phyloP scores from a whole-genome alignment of 2,113 vertebrate genomes.

The Alectura lathami region DNA sequence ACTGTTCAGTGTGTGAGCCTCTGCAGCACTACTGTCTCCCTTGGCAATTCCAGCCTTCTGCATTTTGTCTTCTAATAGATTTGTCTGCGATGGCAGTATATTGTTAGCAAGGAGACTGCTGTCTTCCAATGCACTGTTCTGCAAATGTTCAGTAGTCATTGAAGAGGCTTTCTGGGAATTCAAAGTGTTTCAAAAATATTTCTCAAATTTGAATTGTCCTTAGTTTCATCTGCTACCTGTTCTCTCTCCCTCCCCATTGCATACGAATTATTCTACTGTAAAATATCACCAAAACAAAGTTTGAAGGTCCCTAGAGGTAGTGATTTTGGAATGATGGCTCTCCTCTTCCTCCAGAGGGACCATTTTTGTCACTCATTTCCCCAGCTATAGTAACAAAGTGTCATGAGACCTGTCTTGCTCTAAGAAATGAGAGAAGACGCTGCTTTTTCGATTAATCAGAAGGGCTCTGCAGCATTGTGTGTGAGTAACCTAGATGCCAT shows the following conservation, averaged over 20 bases:
- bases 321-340: not conserved
- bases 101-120: not conserved
- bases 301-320: not conserved
- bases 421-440: not conserved
- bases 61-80: not conserved
- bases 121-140: not conserved
- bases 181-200: not conserved
- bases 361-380: not conserved
- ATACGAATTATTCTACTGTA: not conserved
- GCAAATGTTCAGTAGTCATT: not conserved
- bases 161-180: not conserved
- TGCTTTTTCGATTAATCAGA: not conserved
- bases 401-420: not conserved
- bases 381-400: not conserved
- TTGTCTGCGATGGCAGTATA: not conserved
- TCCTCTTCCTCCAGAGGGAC: not conserved
- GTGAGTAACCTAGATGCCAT: not conserved
- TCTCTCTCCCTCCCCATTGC: not conserved
- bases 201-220: not conserved
- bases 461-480: not conserved
- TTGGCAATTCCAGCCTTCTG: not conserved
- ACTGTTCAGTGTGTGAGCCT: not conserved
- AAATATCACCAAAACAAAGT: not conserved
- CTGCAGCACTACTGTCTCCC: not conserved
- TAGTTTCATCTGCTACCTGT: not conserved